A percentile compares a stretch with the other conserved stretches of the same genome.
These are phyloP conservation scores for Lottia gigantea DNA, from an alignment of 2,888 invertebrate genomes.

Conservation along the genomic window DNA sequence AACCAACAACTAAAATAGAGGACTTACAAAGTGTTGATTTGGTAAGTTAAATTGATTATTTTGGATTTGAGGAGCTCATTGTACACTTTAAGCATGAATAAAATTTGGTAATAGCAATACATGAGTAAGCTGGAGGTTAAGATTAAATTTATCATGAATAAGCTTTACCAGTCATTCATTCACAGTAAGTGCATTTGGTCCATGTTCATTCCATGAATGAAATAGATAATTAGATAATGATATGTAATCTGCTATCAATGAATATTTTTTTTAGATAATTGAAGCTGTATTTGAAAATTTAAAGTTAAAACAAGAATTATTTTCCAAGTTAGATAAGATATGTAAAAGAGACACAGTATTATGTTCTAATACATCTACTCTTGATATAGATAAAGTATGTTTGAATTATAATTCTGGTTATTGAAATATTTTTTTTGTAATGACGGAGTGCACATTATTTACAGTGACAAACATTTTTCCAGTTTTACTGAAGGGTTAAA, in stretches of 20 bases:
- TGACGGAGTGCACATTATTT: no score
- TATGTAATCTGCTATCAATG: no score
- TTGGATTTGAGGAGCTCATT: no score
- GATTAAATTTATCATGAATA: no score
- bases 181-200: no score
- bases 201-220: no score
- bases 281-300: conserved; percentile 69
- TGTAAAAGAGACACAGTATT: conserved; percentile 63
- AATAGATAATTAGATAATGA: no score
- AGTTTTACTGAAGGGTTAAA: not conserved
- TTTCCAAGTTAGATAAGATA: conserved; percentile 62
- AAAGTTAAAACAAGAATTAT: conserved; percentile 65
- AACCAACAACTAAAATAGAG: conserved; percentile 46
- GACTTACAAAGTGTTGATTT: conserved; percentile 53
- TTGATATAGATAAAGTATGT: conserved; percentile 65
- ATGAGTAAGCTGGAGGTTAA: no score
- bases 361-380: conserved; percentile 67
- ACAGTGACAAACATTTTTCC: no score
- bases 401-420: not conserved
- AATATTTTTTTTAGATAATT: conserved; percentile 54
- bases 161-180: no score
- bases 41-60: conserved; percentile 34
- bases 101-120: no score
- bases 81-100: no score
- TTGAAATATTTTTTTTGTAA: not conserved